Evolutionary conservation across 2,797 vertebrate species (phyloP), one percentile per base, ranked within the genome.

Genomic region (Fistularia tabacaria): DNA sequence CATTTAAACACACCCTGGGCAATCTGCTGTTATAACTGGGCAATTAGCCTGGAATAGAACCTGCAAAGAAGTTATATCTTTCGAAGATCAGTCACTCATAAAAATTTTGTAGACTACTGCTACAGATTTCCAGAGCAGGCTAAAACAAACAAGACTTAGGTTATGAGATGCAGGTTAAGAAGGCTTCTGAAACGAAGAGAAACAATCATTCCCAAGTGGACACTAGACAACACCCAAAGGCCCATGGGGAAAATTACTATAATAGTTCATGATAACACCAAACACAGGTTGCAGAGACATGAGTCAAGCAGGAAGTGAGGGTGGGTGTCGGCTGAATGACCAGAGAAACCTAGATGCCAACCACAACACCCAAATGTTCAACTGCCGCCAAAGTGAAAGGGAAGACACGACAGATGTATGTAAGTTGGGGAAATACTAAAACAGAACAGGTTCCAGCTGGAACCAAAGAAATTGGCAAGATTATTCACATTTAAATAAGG

Each of bases 271-370:
- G 86, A 89, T 90, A 88, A 86, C 77, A 54, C 67, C 69, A 77
- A 83, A 85, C 66, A 66, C 72, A 82, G 86, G 83, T 83, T 51
- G 10, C 71, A 71, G 70, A 81, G 84, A 84, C 80, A 80, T 85
- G 83, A 88, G 83, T 87, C 85, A 81, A 88, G 80, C 79, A 86
- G 86, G 85, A 90, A 90, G 86, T 81, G 59, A 59, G 82, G 73
- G 80, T 80, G 85, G 86, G 87, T 84, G 84, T 88, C 85, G 83
- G 79, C 62, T 44, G 70, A 80, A 64, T 44, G 46, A 79, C 79
- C 81, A 71, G 78, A 82, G 75, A 80, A 79, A 74, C 69, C 69
- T 64, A 82, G 81, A 84, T 67, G 70, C 71, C 69, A 81, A 81
- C 79, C 76, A 77, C 64, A 80, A 65, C 72, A 73, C 69, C 64